A percentile compares a stretch with the other conserved stretches of the same genome.
These are phyloP conservation scores for Nudaria mundana DNA, from an alignment of 2,888 invertebrate species.

Conservation along the genomic window DNA sequence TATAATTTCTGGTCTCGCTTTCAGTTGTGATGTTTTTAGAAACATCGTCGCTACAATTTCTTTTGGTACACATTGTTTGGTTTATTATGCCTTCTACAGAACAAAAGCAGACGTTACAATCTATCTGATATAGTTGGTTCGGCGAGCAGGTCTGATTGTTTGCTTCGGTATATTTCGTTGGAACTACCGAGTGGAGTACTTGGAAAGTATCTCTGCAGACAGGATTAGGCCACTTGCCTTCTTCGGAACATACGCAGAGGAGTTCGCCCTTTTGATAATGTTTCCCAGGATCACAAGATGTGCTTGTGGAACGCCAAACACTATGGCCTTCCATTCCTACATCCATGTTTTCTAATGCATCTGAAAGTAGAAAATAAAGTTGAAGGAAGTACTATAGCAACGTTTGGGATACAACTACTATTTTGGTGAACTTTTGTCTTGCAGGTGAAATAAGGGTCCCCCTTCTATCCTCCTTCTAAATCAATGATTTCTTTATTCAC, in stretches of 20 bases:
- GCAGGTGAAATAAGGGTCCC: no score
- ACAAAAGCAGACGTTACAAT: constrained; percentile 64
- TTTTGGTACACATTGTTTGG: constrained; percentile 48
- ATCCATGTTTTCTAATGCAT: constrained; percentile 54
- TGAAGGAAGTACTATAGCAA: not conserved
- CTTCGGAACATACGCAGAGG: constrained; percentile 58
- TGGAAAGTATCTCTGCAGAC: constrained; percentile 60
- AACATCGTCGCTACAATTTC: constrained; percentile 42
- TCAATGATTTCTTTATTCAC: no score
- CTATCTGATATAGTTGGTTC: constrained; percentile 50
- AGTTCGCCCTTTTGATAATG: constrained; percentile 47
- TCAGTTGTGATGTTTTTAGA: constrained; percentile 16
- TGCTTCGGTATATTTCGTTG: constrained; percentile 24
- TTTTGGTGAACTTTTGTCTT: no score
- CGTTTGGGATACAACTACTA: no score
- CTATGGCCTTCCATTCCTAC: constrained; percentile 70
- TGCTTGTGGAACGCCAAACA: constrained; percentile 47
- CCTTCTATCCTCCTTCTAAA: no score
- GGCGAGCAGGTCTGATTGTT: constrained; percentile 43
- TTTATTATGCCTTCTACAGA: constrained; percentile 44
- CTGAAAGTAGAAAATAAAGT: constrained; percentile 31
- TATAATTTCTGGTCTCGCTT: not conserved
- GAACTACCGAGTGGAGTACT: constrained; percentile 51
- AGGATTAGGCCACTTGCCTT: constrained; percentile 67
- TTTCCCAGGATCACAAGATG: constrained; percentile 53